phyloP scores from a whole-genome alignment of 2,888 invertebrate species.

The Tenthredo distinguenda region DNA sequence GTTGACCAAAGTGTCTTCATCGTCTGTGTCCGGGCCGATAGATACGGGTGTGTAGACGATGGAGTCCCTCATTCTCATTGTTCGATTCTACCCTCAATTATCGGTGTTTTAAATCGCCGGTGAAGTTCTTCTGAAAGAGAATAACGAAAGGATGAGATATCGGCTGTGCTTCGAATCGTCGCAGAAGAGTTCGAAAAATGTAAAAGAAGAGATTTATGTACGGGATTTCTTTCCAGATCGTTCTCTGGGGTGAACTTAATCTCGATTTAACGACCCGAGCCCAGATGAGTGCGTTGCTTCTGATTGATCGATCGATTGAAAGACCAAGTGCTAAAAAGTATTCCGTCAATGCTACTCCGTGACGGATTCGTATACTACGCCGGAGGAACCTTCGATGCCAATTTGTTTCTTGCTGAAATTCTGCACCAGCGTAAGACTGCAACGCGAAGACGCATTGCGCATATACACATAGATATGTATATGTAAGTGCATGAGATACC shows the following conservation, averaged over 20 bases:
- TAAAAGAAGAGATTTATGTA: slow-evolving; percentile 30
- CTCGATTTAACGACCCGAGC: slow-evolving; percentile 36
- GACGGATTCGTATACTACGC: neutral
- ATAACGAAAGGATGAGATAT: neutral
- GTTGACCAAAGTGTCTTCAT: slow-evolving; percentile 76
- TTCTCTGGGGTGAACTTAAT: slow-evolving; percentile 45
- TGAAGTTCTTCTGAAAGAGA: neutral
- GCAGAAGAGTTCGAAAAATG: neutral
- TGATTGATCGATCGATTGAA: slow-evolving; percentile 38
- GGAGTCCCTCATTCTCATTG: slow-evolving; percentile 74
- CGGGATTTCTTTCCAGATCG: slow-evolving; percentile 1
- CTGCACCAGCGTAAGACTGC: neutral
- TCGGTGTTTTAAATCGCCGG: neutral
- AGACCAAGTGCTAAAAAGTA: slow-evolving; percentile 44
- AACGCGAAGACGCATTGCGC: neutral
- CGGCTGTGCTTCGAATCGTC: neutral
- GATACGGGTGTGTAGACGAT: slow-evolving; percentile 76
- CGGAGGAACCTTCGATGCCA: neutral
- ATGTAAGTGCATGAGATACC: neutral
- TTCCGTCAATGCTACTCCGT: slow-evolving; percentile 26
- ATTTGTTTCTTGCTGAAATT: slow-evolving; percentile 31
- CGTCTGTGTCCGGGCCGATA: slow-evolving; percentile 75
- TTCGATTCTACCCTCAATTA: neutral
- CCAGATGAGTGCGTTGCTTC: slow-evolving; percentile 1
- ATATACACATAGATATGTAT: neutral